Conservation (phyloP, 2,797 vertebrate genomes). For the Champsocephalus esox region DNA sequence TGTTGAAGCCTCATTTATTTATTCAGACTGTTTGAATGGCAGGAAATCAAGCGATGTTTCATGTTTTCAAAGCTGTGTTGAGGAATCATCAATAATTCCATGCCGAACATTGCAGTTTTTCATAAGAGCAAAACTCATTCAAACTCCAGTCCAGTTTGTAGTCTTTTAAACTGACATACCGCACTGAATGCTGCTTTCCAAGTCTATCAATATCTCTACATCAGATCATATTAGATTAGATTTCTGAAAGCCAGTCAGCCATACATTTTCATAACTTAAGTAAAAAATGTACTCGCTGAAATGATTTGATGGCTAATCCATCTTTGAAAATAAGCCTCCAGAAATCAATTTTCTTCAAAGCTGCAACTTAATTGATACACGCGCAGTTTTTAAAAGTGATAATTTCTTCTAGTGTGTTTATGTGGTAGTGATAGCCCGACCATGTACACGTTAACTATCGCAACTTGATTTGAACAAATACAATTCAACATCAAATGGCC, state of each 20-base stretch:
- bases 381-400: conserved; percentile 16
- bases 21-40: neutral
- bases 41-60: conserved; percentile 6
- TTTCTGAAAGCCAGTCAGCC: conserved; percentile 29
- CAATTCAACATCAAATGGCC: neutral
- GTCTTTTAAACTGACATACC: neutral
- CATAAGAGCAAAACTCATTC: neutral
- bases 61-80: neutral
- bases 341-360: conserved; percentile 16
- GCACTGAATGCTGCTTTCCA: neutral
- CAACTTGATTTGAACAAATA: neutral
- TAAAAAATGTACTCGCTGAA: conserved; percentile 10
- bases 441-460: neutral
- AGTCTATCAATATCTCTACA: neutral
- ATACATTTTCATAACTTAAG: conserved; percentile 18
- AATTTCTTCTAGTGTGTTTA: neutral
- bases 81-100: conserved; percentile 6
- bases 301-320: conserved; percentile 32
- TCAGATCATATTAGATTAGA: conserved; percentile 16
- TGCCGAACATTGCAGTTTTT: neutral
- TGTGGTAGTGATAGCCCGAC: conserved; percentile 1
- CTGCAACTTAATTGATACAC: conserved; percentile 14
- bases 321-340: conserved; percentile 2
- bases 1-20: neutral
- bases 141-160: neutral